phyloP scores from a whole-genome alignment of 2,113 vertebrate genomes.

The Cinclus mexicanus region DNA sequence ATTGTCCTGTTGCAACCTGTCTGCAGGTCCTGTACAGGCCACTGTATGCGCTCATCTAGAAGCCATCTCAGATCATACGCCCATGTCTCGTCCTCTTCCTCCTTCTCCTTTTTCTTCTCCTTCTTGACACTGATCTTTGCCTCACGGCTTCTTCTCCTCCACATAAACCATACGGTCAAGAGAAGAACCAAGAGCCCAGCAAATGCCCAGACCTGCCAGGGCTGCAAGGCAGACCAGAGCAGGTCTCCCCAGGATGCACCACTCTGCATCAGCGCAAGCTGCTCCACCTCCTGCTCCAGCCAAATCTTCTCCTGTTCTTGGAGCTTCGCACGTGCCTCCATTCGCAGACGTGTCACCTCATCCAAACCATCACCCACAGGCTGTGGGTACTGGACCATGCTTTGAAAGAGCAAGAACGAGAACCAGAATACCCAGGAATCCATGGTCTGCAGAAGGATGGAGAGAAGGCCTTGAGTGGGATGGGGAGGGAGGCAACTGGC shows the following conservation, averaged over 20 bases:
- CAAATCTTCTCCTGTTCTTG: not conserved
- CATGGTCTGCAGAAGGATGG: not conserved
- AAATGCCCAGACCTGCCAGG: not conserved
- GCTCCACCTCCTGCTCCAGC: not conserved
- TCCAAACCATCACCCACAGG: not conserved
- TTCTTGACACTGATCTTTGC: not conserved
- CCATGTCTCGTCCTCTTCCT: not conserved
- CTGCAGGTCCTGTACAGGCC: not conserved
- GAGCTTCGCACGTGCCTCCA: accelerated
- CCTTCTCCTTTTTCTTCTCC: not conserved
- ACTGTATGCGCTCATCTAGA: not conserved
- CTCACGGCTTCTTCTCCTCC: not conserved
- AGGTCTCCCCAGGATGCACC: not conserved
- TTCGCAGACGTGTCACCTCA: accelerated
- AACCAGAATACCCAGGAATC: not conserved
- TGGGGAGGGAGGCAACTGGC: not conserved
- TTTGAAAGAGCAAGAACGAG: not conserved
- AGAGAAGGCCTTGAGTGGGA: not conserved
- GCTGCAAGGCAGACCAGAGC: not conserved
- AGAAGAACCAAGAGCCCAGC: not conserved
- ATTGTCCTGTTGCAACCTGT: not conserved
- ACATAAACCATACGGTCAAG: not conserved
- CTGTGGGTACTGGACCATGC: accelerated
- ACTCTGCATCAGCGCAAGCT: accelerated
- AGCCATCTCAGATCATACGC: not conserved